Base-by-base conservation (phyloP, 2,888 invertebrate genomes). In the Cordilura impudica region DNA sequence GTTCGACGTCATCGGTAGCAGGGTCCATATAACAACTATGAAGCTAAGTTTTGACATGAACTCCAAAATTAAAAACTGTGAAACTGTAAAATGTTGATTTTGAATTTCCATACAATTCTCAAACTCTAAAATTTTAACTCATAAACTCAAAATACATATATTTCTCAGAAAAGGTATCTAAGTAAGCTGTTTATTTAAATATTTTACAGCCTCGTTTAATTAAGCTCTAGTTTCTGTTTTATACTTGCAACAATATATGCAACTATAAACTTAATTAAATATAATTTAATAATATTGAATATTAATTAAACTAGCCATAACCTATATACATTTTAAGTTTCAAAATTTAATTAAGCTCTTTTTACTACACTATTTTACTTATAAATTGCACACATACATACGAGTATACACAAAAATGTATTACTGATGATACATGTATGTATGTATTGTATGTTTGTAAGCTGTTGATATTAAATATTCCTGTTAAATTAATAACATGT, bases 401-500 rank as follows among this genome's bases (percentile, higher is more conserved):
- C 39, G 6, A n/a, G 19, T 19, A 29, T 7, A 53, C n/a, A 29
- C 5, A 6, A 65, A 51, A 53, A 14, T 6, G 49, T 61, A 72
- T 53, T 69, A 69, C 65, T 73, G 49, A 69, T 78, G 72, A 65
- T 54, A 58, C 47, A 43, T 47, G 45, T 31, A n/a, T n/a, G n/a
- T n/a, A n/a, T n/a, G n/a, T n/a, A n/a, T 53, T 63, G 16, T 12
- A 47, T 61, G 54, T 53, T 43, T 67, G 35, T 71, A 72, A 79
- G 71, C 66, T 75, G 71, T 49, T 79, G 71, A 75, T 79, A 79
- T 79, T 75, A 79, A 75, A 75, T 72, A 67, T 79, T 61, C 75
- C 71, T 75, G 79, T 79, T 75, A 79, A 79, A 79, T 75, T 79
- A 79, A 79, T 79, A 79, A 75, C 61, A 79, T 67, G 71, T 69